phyloP scores from a whole-genome alignment of 2,113 vertebrate species.

The Felis catus region F.catus_Fca126_mat1.0 CM031418.1:18501001-18501500 shows the following conservation, averaged over 20 bases:
- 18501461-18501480: not conserved
- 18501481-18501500: not conserved
- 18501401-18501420: fast-evolving
- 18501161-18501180: not conserved
- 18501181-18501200: not conserved
- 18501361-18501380: not conserved
- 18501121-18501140: not conserved
- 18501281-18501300: not conserved
- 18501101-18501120: not conserved
- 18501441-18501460: not conserved
- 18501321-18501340: not conserved
- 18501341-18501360: not conserved
- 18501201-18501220: not conserved
- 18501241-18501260: not conserved
- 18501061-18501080: not conserved
- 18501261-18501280: not conserved
- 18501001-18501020: not conserved
- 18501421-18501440: not conserved
- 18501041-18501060: not conserved
- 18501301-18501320: not conserved
- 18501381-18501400: not conserved
- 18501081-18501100: not conserved
- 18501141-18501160: not conserved
- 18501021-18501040: not conserved
- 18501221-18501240: not conserved